Percentiles rank a stretch among this genome's conserved stretches.
Conservation (phyloP, 2,888 invertebrate genomes). For the Caenorhabditis imperialis region DNA sequence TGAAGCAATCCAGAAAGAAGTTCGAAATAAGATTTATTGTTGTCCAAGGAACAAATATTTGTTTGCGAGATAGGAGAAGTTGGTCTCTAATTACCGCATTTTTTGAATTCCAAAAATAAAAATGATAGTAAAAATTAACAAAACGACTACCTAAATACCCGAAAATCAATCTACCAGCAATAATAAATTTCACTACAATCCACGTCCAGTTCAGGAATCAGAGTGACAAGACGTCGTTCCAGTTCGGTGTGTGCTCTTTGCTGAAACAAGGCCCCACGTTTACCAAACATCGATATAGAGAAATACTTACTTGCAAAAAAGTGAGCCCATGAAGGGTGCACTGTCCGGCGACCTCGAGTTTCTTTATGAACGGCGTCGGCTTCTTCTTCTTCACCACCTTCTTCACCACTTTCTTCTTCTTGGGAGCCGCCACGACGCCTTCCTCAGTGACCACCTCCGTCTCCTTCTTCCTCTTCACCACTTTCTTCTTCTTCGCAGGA, state of each 20-base stretch:
- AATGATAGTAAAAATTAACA: background rate
- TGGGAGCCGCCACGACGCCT: constrained; percentile 25
- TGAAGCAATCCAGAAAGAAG: no score
- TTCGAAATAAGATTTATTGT: no score
- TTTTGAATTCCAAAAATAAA: background rate
- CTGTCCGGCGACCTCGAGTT: constrained; percentile 63
- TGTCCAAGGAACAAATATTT: no score
- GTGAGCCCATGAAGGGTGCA: constrained; percentile 62
- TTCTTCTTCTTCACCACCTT: constrained; percentile 54
- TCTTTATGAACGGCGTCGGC: constrained; percentile 53
- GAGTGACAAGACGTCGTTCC: constrained; percentile 54
- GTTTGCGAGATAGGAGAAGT: no score
- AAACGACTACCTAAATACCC: constrained; percentile 32
- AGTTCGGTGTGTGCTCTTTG: constrained; percentile 63
- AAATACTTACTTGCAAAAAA: constrained; percentile 52
- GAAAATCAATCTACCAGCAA: constrained; percentile 50
- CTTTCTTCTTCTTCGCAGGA: constrained; percentile 50
- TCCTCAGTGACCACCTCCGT: constrained; percentile 28
- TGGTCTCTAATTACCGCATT: no score
- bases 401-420: constrained; percentile 55
- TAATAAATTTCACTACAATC: constrained; percentile 67
- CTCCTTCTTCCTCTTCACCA: constrained; percentile 56
- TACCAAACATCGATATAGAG: background rate
- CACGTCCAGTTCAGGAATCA: constrained; percentile 60
- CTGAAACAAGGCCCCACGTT: constrained; percentile 30